Conservation (phyloP, 2,888 invertebrate species). For the Acrobasis consociella region DNA sequence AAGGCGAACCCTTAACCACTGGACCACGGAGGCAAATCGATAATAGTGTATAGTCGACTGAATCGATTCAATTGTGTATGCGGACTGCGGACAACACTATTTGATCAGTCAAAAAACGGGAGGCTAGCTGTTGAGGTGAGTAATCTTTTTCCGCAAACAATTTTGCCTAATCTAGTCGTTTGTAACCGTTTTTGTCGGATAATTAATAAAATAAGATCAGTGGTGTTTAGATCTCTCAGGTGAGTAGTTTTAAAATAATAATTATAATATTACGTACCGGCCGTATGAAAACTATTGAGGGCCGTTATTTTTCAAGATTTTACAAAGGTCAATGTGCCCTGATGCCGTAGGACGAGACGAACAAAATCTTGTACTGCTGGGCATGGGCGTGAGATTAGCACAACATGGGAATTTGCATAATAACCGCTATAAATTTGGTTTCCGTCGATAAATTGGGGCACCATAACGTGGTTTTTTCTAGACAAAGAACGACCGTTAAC, state of each 20-base stretch:
- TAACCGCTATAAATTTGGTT: constrained; percentile 42
- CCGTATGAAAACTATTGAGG: constrained; percentile 20
- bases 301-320: constrained; percentile 80
- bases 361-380: constrained; percentile 42
- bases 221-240: constrained; percentile 24
- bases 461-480: constrained; percentile 27
- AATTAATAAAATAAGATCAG: constrained; percentile 19
- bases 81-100: constrained; percentile 32
- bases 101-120: background rate
- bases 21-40: no score
- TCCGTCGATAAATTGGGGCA: constrained; percentile 38
- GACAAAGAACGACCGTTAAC: constrained; percentile 51
- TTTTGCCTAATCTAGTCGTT: background rate
- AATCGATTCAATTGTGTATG: no score
- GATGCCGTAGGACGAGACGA: constrained; percentile 44
- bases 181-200: background rate
- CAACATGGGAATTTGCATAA: constrained; percentile 45
- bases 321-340: constrained; percentile 71
- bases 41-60: no score
- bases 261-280: constrained; percentile 17
- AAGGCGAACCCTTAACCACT: no score
- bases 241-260: constrained; percentile 23
- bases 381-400: constrained; percentile 45
- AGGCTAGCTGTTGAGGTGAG: constrained; percentile 49
- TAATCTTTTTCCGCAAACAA: constrained; percentile 48